Evolutionary conservation across 2,113 vertebrate genomes (phyloP).

Genomic region (Tringa solitaria): DNA sequence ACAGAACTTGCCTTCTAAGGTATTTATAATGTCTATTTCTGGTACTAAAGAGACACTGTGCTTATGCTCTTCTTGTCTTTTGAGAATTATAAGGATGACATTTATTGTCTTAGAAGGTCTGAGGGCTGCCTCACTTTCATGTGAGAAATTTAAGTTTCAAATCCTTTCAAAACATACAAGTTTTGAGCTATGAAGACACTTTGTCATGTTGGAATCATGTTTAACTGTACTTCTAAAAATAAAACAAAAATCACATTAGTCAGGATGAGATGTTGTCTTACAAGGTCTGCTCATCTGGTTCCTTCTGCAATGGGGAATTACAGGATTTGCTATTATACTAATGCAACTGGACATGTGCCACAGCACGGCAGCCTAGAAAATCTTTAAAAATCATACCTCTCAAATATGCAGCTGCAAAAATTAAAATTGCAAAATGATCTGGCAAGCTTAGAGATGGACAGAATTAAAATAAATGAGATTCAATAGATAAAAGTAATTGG

Average conservation of each 20-base stretch:
- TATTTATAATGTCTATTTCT: not conserved
- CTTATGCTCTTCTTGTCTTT: not conserved
- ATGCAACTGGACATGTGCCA: slow-evolving; percentile 28
- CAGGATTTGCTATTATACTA: slow-evolving; percentile 26
- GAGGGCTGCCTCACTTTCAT: not conserved
- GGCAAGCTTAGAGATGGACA: not conserved
- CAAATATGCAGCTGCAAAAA: slow-evolving; percentile 27
- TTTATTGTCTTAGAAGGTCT: not conserved
- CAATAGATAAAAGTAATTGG: slow-evolving; percentile 12
- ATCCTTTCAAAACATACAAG: not conserved
- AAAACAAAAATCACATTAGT: not conserved
- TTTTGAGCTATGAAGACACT: not conserved
- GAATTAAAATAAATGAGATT: slow-evolving; percentile 49
- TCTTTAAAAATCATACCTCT: not conserved
- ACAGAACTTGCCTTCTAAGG: not conserved
- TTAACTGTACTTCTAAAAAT: not conserved
- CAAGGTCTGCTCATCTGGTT: slow-evolving; percentile 1
- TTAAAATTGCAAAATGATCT: slow-evolving; percentile 38
- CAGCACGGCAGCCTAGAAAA: not conserved
- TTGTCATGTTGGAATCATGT: not conserved
- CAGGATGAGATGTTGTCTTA: not conserved
- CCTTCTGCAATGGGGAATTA: not conserved
- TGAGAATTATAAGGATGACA: not conserved
- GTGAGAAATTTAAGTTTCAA: not conserved
- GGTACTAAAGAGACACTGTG: not conserved